These are phyloP conservation scores for Bembecia ichneumoniformis DNA, from an alignment of 2,888 invertebrate species.

Conservation along the genomic window DNA sequence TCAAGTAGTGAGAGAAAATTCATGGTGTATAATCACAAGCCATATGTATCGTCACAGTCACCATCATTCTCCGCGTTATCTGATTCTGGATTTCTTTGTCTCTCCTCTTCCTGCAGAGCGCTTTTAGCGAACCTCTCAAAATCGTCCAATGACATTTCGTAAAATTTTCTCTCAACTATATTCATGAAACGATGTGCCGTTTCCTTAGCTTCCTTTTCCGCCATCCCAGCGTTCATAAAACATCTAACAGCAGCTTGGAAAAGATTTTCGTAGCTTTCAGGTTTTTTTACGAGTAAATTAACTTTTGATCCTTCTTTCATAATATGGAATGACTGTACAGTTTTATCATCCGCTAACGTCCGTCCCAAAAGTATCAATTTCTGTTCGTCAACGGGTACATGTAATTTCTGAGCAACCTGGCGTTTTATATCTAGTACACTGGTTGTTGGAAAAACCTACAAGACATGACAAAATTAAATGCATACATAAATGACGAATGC, in stretches of 20 bases:
- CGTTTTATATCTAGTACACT: constrained; percentile 79
- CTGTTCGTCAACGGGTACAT: constrained; percentile 79
- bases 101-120: constrained; percentile 33
- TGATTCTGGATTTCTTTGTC: constrained; percentile 14
- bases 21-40: constrained; percentile 25
- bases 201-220: constrained; percentile 75
- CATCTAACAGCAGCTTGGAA: constrained; percentile 71
- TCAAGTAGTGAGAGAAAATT: not conserved
- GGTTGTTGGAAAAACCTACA: constrained; percentile 68
- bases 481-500: not conserved
- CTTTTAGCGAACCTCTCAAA: constrained; percentile 67
- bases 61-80: constrained; percentile 19
- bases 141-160: constrained; percentile 72
- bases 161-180: constrained; percentile 64
- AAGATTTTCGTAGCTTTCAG: constrained; percentile 58
- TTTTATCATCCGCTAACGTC: constrained; percentile 79
- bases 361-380: constrained; percentile 80
- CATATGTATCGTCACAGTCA: constrained; percentile 33
- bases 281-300: constrained; percentile 79
- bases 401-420: constrained; percentile 74
- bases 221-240: constrained; percentile 72
- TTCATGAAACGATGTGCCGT: constrained; percentile 74
- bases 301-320: constrained; percentile 84
- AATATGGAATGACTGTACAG: constrained; percentile 77
- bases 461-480: constrained; percentile 8